Evolutionary conservation across 2,113 vertebrate species (phyloP), one percentile per base, ranked within the genome.

Genomic region (Sterrhoptilus dennistouni): DNA sequence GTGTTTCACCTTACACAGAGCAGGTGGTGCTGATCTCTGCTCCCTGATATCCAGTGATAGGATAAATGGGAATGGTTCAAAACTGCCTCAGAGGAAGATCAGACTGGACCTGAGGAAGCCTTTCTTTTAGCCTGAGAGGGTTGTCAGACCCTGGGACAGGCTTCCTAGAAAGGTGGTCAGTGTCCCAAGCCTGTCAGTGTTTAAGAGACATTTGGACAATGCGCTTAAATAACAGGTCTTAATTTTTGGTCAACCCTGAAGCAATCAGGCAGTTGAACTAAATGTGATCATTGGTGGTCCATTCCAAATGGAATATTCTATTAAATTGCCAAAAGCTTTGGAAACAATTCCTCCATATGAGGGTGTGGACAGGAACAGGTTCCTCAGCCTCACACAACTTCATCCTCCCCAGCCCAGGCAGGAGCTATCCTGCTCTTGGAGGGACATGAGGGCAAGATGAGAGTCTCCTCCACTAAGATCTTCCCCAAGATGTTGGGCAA

Each of bases 371-470:
- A 77, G 16, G 16, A 83, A 57, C 44, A 49, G 25, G 36, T 42
- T 81, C 27, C n/a, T 89, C 1, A 0, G 59, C 47, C 2, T 2
- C 2, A 0, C 0, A 7, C 31, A 35, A 50, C 45, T 78, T 59
- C 6, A 14, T 42, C 28, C 40, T 56, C 19, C 29, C 9, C 29
- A 92, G 24, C n/a, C 31, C 5, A 5, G 18, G 38, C 36, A 74
- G 45, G 12, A 80, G 10, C 12, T 78, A 22, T 84, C 59, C 47
- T 17, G 31, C 45, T 64, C 60, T 42, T 31, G 5, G 21, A 75
- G 18, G 29, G 14, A 61, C 14, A 14, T 0, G 1, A 92, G 13
- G 19, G 27, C 1, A 7, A 50, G 33, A 83, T 7, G 0, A 31
- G 42, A 29, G 16, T 31, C 35, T 63, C 68, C 71, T 80, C 72